Evolutionary conservation across 2,797 vertebrate genomes (phyloP).

Genomic region (Anabacerthia variegaticeps): DNA sequence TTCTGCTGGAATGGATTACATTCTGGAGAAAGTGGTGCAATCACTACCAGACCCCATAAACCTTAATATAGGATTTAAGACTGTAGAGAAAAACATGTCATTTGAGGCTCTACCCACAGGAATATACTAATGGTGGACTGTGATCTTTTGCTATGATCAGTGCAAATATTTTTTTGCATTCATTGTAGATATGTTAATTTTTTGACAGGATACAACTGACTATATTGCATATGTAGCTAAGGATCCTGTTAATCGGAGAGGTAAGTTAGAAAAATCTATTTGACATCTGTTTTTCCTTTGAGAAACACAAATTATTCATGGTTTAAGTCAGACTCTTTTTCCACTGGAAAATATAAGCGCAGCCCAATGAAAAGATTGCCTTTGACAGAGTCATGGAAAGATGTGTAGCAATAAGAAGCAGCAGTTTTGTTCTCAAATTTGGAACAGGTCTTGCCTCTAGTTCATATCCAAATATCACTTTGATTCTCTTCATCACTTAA

Average conservation of each 20-base stretch:
- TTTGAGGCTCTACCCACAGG: not conserved
- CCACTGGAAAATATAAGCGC: not conserved
- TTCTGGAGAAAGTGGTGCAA: not conserved
- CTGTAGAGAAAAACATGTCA: not conserved
- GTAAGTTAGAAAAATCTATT: constrained; percentile 74
- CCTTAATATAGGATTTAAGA: not conserved
- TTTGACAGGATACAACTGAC: constrained; percentile 92
- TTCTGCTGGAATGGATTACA: not conserved
- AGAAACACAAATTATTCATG: not conserved
- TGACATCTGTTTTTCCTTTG: not conserved
- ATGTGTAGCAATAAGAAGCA: not conserved
- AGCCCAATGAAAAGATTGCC: not conserved
- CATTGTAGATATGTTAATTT: not conserved
- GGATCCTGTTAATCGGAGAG: constrained; percentile 98
- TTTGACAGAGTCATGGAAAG: not conserved
- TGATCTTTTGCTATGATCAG: not conserved
- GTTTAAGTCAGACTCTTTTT: not conserved
- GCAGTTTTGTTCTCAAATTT: not conserved
- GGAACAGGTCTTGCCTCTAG: not conserved
- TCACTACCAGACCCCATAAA: not conserved
- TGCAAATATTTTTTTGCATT: not conserved
- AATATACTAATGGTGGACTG: not conserved
- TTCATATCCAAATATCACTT: not conserved
- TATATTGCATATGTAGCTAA: constrained; percentile 98
- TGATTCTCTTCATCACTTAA: not conserved